These are phyloP conservation scores for Vulpes lagopus DNA, from an alignment of 2,113 vertebrate genomes.

Conservation along the genomic window DNA sequence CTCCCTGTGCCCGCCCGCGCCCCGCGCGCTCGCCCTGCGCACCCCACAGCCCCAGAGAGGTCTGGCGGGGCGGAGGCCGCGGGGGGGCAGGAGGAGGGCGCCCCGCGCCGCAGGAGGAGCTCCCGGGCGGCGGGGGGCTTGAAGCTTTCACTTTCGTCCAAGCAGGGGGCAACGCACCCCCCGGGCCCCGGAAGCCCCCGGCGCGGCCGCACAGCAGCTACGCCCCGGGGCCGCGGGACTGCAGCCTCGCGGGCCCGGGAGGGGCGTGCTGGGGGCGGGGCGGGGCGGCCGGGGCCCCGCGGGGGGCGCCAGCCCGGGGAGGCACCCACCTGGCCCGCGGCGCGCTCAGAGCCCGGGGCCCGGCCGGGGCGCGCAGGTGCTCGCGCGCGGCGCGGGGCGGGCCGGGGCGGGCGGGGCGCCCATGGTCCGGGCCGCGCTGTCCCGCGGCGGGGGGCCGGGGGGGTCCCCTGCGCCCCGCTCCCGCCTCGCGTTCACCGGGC, in stretches of 20 bases:
- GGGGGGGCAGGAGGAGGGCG: background rate
- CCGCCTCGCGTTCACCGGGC: background rate
- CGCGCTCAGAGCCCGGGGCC: slow-evolving; percentile 29
- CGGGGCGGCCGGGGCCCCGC: background rate
- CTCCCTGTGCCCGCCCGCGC: background rate
- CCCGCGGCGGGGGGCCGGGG: background rate
- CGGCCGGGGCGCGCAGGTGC: slow-evolving; percentile 42
- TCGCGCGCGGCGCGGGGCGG: background rate
- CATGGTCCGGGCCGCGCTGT: background rate
- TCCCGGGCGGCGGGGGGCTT: background rate
- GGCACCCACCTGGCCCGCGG: slow-evolving; percentile 66
- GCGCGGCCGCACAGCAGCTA: background rate
- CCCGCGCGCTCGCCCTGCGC: background rate
- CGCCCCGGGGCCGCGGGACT: background rate
- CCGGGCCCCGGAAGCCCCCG: background rate
- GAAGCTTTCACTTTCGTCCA: slow-evolving; percentile 62
- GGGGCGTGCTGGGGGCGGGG: background rate
- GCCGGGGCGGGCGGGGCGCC: slow-evolving; percentile 14
- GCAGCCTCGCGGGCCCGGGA: background rate
- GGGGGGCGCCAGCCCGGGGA: background rate
- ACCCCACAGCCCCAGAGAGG: background rate
- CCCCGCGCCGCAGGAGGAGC: background rate
- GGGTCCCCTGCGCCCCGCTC: background rate
- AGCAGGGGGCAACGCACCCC: background rate
- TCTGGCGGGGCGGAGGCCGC: background rate